Percentiles rank a stretch among this genome's conserved stretches.
Conservation (phyloP, 1,140 invertebrate species). For the Aricia agestis region DNA sequence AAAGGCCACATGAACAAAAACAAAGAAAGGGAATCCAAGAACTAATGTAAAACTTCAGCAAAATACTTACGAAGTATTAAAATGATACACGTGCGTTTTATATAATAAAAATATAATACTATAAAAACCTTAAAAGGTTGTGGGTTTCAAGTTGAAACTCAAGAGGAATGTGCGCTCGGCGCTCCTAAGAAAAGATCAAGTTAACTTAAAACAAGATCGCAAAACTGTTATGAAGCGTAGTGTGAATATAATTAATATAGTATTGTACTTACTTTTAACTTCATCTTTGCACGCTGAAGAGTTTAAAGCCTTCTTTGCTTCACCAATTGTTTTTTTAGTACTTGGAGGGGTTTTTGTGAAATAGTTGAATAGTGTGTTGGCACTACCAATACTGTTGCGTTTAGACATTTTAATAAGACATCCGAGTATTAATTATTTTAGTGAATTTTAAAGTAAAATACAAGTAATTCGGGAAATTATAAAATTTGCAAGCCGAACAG, state of each 20-base stretch:
- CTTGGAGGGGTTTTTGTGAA: slow-evolving; percentile 76
- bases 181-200: no score
- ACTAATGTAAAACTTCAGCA: neutral
- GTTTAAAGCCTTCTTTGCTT: slow-evolving; percentile 38
- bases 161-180: no score
- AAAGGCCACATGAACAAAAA: neutral
- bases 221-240: no score
- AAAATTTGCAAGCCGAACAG: neutral
- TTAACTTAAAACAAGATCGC: no score
- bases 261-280: slow-evolving; percentile 43
- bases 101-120: no score
- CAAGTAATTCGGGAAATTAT: neutral
- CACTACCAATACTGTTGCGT: slow-evolving; percentile 52
- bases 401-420: slow-evolving; percentile 55
- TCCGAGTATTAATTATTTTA: neutral
- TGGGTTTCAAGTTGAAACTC: no score
- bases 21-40: neutral
- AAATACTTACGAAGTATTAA: no score
- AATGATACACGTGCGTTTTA: no score
- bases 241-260: neutral
- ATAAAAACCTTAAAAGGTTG: no score
- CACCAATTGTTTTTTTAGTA: slow-evolving; percentile 49
- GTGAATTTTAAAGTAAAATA: neutral
- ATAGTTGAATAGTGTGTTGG: slow-evolving; percentile 79
- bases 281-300: slow-evolving; percentile 41